Evolutionary conservation across 2,113 vertebrate genomes (phyloP), one percentile per base, ranked within the genome.

Genomic region (Phrynosoma blainvillii): DNA sequence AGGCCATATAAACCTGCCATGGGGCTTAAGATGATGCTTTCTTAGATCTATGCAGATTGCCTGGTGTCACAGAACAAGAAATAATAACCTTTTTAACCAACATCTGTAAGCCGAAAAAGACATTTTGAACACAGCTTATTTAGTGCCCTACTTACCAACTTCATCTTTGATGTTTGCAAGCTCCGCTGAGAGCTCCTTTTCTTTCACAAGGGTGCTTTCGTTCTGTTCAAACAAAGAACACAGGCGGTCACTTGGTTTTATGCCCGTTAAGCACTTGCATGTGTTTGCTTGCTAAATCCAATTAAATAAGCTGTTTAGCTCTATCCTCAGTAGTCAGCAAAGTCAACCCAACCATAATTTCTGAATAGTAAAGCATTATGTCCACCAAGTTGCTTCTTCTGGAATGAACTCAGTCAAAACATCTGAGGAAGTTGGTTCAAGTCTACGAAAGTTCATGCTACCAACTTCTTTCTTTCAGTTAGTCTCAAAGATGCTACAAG

Each of bases 121-220:
- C 81, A 75, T 87, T 77, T 89, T 79, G 86, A 70, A 42, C 0
- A 79, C 36, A 79, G 71, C 82, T 96, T 73, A 8, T 84, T 30
- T 71, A 89, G 84, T 9, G 52, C 70, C 85, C 90, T 93, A 98
- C 99, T 98, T 97, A 99, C 99, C 99, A 95, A 98, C 97, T 99
- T 99, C 98, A 98, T 99, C 98, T 96, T 97, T 98, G 97, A 99
- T 98, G 94, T 96, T 98, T 93, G 97, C 95, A 95, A 99, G 98
- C 95, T 99, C 98, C 85, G 97, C 91, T 92, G 97, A 98, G 94
- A 99, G 96, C 90, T 98, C 98, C 96, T 97, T 97, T 95, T 98
- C 98, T 95, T 98, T 99, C 95, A 97, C 97, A 93, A 98, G 94
- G 93, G 97, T 97, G 89, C 96, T 97, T 97, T 99, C 98, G 87